Base-by-base conservation (phyloP, 2,797 vertebrate genomes). In the Cirrhinus mrigala region DNA sequence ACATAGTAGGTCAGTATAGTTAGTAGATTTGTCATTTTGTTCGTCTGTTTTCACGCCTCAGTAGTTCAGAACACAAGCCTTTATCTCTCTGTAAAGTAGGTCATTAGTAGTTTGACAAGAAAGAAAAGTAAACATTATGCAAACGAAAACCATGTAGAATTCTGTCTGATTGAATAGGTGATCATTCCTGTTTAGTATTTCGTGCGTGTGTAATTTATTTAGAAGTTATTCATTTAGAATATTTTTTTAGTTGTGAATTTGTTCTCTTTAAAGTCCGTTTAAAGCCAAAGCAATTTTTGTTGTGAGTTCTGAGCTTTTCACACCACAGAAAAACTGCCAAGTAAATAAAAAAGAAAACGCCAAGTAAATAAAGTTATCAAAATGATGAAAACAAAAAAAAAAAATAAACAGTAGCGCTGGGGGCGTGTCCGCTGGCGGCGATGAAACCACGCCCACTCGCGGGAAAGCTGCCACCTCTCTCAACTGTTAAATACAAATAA, bases 51-150 rank as follows among this genome's bases (percentile, higher is more conserved):
- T 69, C 33, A n/a, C 50, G 82, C 62, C 7, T 24, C 74, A 46
- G 33, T 46, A 0, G n/a, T 46, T 69, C 50, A 78, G 82, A 11
- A 84, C 81, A 82, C 76, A 64, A 77, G 33, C 2, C 15, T 44
- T 68, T 77, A 6, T 9, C 9, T 62, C 10, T 11, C 18, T 66
- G 73, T 27, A 9, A 24, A 69, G n/a, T 48, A 48, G 82, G 82
- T 84, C 82, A 78, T 15, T 10, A 29, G 16, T 16, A 52, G 54
- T 12, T 60, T 40, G 24, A 20, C 46, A 10, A 48, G 6, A 33
- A 18, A 52, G 44, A 33, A 81, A 69, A 18, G 56, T 8, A 40
- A 62, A 66, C 20, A 79, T 33, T 8, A 6, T 37, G 77, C 62
- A 66, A 9, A n/a, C 6, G 18, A 54, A 22, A 76, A 37, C 10